Base-by-base conservation (phyloP, 2,888 invertebrate species). In the Syrista parreyssii region DNA sequence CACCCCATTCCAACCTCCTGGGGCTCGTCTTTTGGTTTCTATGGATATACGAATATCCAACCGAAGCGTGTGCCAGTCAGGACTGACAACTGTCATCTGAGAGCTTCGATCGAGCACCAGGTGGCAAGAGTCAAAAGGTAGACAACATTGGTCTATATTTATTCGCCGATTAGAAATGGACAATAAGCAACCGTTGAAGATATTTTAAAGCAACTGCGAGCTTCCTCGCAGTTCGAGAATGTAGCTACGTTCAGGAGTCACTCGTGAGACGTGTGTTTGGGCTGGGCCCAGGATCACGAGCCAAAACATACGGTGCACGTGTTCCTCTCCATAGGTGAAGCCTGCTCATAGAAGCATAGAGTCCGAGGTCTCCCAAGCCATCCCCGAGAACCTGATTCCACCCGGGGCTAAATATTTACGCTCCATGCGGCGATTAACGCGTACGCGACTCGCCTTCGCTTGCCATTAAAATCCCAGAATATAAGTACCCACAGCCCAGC, bases 261-360 rank as follows among this genome's bases (percentile, higher is more conserved):
- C 30, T 69, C 30, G 11, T 3, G 31, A 71, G 31, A 0, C 31
- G 15, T 71, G 75, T 82, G 82, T 83, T 83, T 85, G 82, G 83
- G 81, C 78, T 83, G 77, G 78, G 75, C 33, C 68, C 71, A 79
- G 79, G 80, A 79, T 78, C 80, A 76, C 76, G 75, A 81, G 79
- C 73, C 83, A 81, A 82, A 84, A 83, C 81, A 80, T 78, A 79
- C 68, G 79, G 75, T 77, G 79, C 84, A 83, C 81, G 82, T 85
- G 85, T 81, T 72, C 79, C 75, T 73, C 40, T 76, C 78, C 68
- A 75, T 55, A 9, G 23, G 15, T 23, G 15, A 55, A 40, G 6
- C 40, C 40, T 23, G 40, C 0, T 55, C 2, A 23, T 23, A 55
- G 40, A 23, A 55, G 40, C 23, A 6, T 15, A 9, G 40, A 15